phyloP scores from a whole-genome alignment of 1,140 invertebrate genomes.

The Drosophila lini region DNA sequence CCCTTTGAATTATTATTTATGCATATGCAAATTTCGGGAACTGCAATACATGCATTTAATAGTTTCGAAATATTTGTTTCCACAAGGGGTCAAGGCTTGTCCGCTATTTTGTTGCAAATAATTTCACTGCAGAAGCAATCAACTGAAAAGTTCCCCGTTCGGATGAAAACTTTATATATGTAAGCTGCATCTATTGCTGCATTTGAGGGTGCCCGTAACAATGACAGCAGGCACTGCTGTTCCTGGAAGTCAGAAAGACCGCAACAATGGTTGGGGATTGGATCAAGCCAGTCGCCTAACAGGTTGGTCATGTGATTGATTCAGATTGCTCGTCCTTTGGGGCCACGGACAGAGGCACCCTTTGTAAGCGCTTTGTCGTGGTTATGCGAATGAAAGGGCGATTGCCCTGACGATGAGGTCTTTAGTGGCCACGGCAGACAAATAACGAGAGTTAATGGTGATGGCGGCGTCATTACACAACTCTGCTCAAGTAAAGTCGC shows the following conservation, averaged over 20 bases:
- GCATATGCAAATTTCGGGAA: background rate
- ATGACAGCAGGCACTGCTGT: background rate
- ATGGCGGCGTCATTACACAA: constrained; percentile 15
- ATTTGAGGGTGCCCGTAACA: background rate
- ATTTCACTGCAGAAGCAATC: background rate
- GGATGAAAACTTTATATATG: background rate
- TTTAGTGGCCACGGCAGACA: constrained; percentile 12
- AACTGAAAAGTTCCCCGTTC: background rate
- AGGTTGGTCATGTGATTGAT: constrained; percentile 13
- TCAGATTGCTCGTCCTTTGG: constrained; percentile 13
- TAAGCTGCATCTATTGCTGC: background rate
- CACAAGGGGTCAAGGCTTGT: background rate
- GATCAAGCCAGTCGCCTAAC: background rate
- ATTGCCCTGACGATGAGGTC: constrained; percentile 2
- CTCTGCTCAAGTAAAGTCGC: background rate
- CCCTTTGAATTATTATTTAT: background rate
- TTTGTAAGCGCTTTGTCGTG: constrained; percentile 1
- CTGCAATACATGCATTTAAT: background rate
- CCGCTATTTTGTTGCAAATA: background rate
- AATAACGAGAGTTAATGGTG: constrained; percentile 14
- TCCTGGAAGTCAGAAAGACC: background rate
- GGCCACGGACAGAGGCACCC: background rate
- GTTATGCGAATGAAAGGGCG: background rate
- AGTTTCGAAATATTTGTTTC: background rate
- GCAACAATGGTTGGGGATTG: constrained; percentile 4